Percentiles rank a stretch among this genome's conserved stretches.
phyloP scores from a whole-genome alignment of 2,888 invertebrate species.

The Drosophila lacicola region DNA sequence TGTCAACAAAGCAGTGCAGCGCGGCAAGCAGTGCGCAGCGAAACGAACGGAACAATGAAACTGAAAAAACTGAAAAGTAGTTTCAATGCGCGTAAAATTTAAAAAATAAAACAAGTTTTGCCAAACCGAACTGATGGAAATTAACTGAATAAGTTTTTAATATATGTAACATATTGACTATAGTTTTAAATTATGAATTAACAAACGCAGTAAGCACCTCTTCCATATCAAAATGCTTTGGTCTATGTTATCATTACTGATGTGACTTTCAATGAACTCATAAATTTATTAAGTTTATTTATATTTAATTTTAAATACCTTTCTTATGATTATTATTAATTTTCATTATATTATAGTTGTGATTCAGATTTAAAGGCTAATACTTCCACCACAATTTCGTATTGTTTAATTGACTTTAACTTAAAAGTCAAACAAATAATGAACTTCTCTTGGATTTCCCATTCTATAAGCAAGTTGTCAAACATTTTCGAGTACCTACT shows the following conservation, averaged over 20 bases:
- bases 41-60: conserved; percentile 32
- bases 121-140: not conserved
- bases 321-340: not conserved
- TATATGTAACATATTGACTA: not conserved
- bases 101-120: not conserved
- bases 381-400: no score
- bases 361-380: no score
- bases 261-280: no score
- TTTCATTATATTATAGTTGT: no score
- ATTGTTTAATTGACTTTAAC: not conserved
- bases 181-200: no score
- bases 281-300: no score
- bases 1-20: conserved; percentile 51
- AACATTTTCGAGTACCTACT: conserved; percentile 56
- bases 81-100: conserved; percentile 14
- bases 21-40: conserved; percentile 34
- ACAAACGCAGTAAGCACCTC: no score
- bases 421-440: conserved; percentile 12
- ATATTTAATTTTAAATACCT: no score
- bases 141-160: fast-evolving
- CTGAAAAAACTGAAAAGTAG: not conserved
- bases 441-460: conserved; percentile 1
- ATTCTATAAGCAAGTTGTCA: conserved; percentile 62
- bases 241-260: no score
- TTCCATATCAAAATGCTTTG: no score